Percentiles rank a stretch among this genome's conserved stretches.
Conservation (phyloP, 2,797 vertebrate species). For the Xenentodon cancila region DNA sequence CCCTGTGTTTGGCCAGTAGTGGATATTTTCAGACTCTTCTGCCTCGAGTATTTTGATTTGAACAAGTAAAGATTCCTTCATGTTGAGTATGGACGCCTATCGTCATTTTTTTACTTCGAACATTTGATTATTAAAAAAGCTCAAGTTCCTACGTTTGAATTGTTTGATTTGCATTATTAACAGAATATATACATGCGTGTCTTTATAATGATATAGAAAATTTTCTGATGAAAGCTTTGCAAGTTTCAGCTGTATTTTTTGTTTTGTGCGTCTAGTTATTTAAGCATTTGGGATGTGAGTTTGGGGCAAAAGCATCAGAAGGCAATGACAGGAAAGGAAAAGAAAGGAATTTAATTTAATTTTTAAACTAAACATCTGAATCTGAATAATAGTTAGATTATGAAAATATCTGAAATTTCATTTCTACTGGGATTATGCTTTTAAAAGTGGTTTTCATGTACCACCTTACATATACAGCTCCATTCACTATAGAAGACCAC, state of each 20-base stretch:
- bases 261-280: background rate
- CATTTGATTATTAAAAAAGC: too few relatives aligned
- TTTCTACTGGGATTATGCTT: background rate
- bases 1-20: background rate
- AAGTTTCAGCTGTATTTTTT: background rate
- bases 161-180: too few relatives aligned
- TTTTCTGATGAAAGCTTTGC: too few relatives aligned
- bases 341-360: background rate
- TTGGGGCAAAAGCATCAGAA: background rate
- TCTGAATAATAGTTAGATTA: background rate
- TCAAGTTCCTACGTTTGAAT: too few relatives aligned
- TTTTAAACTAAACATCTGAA: background rate
- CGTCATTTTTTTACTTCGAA: background rate
- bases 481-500: too few relatives aligned
- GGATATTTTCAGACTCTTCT: background rate
- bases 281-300: background rate
- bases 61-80: background rate
- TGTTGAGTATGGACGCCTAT: background rate
- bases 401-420: background rate
- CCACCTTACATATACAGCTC: too few relatives aligned
- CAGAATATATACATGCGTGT: too few relatives aligned
- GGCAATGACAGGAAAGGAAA: background rate
- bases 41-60: background rate
- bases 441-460: too few relatives aligned
- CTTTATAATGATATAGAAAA: too few relatives aligned